phyloP scores from a whole-genome alignment of 2,888 invertebrate genomes.

The Acronicta leporina region DNA sequence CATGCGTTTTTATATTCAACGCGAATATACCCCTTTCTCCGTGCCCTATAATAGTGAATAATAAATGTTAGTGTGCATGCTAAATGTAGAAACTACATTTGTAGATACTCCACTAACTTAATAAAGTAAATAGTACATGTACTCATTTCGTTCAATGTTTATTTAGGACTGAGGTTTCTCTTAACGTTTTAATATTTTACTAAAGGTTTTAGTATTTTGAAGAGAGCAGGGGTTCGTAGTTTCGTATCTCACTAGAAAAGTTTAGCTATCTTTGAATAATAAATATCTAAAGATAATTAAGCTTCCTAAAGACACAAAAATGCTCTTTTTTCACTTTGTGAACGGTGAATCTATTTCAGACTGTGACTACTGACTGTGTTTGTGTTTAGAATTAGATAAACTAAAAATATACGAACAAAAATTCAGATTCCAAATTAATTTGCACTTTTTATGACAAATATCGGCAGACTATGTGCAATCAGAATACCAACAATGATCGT shows the following conservation, averaged over 20 bases:
- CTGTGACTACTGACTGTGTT: slow-evolving; percentile 9
- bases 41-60: slow-evolving; percentile 32
- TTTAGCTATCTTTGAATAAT: slow-evolving; percentile 29
- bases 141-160: slow-evolving; percentile 27
- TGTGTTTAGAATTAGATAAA: slow-evolving; percentile 21
- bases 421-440: slow-evolving; percentile 14
- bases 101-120: slow-evolving; percentile 27
- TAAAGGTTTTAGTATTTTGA: slow-evolving; percentile 25
- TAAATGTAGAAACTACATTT: slow-evolving; percentile 24
- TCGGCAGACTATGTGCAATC: slow-evolving; percentile 36
- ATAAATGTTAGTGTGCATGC: slow-evolving; percentile 19
- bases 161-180: slow-evolving; percentile 55
- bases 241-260: neutral
- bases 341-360: slow-evolving; percentile 16
- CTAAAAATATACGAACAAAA: slow-evolving; percentile 27
- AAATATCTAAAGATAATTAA: slow-evolving; percentile 17
- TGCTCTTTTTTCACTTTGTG: neutral
- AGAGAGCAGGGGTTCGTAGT: slow-evolving; percentile 4
- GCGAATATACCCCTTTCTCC: slow-evolving; percentile 8
- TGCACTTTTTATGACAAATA: slow-evolving; percentile 11
- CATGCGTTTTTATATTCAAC: slow-evolving; percentile 26
- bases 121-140: slow-evolving; percentile 18
- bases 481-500: slow-evolving; percentile 59
- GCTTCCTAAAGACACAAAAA: slow-evolving; percentile 30
- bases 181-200: slow-evolving; percentile 33